phyloP scores from a whole-genome alignment of 1,140 invertebrate species.

The Zaprionus capensis region DNA sequence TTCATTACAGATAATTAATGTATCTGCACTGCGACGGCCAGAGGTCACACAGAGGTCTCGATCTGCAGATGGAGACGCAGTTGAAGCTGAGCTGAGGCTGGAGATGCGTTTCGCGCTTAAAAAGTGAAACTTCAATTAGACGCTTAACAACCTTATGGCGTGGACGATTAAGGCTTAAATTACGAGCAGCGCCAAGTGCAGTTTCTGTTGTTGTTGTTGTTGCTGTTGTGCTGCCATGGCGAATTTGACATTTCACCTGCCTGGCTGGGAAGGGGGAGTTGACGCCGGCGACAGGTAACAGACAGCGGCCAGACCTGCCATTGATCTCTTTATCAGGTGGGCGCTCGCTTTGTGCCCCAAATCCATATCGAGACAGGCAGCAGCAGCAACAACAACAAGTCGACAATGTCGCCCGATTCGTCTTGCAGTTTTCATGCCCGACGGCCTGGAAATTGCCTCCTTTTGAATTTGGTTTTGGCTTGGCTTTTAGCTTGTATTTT shows the following conservation, averaged over 20 bases:
- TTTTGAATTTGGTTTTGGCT: constrained; percentile 38
- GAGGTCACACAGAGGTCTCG: constrained; percentile 58
- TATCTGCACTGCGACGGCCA: constrained; percentile 64
- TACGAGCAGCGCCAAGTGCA: constrained; percentile 61
- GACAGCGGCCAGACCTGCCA: constrained; percentile 45
- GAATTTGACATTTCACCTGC: constrained; percentile 78
- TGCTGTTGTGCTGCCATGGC: constrained; percentile 36
- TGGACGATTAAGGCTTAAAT: constrained; percentile 82
- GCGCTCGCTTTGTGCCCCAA: constrained; percentile 51
- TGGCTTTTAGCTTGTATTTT: constrained; percentile 30
- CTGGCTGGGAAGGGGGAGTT: constrained; percentile 13
- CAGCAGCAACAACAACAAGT: constrained; percentile 40
- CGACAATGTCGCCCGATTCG: constrained; percentile 76
- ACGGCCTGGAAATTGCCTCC: constrained; percentile 55
- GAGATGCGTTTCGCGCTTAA: constrained; percentile 13
- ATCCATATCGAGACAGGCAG: constrained; percentile 55
- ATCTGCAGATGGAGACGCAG: constrained; percentile 23
- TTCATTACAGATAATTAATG: constrained; percentile 84
- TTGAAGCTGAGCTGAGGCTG: constrained; percentile 8
- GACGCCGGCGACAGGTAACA: constrained; percentile 12
- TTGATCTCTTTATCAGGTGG: constrained; percentile 73
- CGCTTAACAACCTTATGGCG: constrained; percentile 80
- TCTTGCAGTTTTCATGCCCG: constrained; percentile 79
- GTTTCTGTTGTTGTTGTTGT: constrained; percentile 23
- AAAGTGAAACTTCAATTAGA: constrained; percentile 83